A percentile compares a stretch with the other conserved stretches of the same genome.
Evolutionary conservation across 2,113 vertebrate genomes (phyloP).

Genomic region (Micromys minutus): DNA sequence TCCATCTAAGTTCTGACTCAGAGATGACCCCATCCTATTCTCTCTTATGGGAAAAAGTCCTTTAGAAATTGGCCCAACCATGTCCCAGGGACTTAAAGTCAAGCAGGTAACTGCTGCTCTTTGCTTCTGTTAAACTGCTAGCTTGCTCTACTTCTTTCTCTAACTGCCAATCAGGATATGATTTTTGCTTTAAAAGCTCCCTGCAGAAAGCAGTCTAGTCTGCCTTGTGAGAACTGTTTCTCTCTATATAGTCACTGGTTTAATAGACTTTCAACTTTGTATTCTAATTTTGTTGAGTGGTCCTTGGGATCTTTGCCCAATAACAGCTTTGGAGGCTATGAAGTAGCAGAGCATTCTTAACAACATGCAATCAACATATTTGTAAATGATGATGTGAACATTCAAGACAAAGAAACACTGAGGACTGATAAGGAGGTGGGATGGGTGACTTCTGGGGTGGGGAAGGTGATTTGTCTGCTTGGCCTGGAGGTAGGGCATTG

Average conservation of each 20-base stretch:
- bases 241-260: background rate
- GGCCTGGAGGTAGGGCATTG: background rate
- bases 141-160: background rate
- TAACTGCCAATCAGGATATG: background rate
- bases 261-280: background rate
- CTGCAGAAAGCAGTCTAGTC: background rate
- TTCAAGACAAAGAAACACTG: background rate
- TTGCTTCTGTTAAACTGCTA: background rate
- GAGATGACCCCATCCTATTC: background rate
- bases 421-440: background rate
- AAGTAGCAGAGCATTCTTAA: background rate
- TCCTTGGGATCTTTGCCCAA: background rate
- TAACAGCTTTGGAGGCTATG: background rate
- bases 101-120: background rate
- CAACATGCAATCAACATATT: background rate
- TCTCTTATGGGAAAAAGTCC: background rate
- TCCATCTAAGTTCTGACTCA: background rate
- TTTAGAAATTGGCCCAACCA: background rate
- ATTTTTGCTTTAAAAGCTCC: background rate
- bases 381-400: background rate
- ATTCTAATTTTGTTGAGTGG: background rate
- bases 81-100: background rate
- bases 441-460: background rate
- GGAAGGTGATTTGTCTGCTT: background rate
- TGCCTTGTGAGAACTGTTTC: background rate